These are phyloP conservation scores for Glossophaga mutica DNA, from an alignment of 2,797 vertebrate species.

Conservation along the genomic window DNA sequence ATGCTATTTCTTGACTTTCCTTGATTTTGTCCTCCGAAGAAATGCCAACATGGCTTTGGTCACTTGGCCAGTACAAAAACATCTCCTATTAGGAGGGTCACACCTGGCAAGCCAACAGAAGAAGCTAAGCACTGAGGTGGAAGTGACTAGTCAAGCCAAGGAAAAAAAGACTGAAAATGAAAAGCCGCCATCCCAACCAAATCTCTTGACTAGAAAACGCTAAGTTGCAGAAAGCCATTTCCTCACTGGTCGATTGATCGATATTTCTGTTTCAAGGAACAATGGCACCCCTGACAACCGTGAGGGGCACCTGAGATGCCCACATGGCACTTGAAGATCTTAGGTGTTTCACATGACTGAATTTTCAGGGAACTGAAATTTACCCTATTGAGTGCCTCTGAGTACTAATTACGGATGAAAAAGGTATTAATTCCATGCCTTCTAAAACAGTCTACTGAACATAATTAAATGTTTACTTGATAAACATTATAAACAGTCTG, in stretches of 20 bases:
- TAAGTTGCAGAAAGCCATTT: neutral
- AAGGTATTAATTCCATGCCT: constrained; percentile 26
- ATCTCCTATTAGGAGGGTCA: neutral
- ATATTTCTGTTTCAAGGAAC: neutral
- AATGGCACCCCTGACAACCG: neutral
- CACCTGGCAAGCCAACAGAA: neutral
- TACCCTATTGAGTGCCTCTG: neutral
- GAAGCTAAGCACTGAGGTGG: neutral
- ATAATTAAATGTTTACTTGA: constrained; percentile 43
- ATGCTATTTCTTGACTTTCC: constrained; percentile 2
- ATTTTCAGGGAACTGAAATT: constrained; percentile 39
- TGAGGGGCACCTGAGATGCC: neutral
- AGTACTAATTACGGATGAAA: constrained; percentile 35
- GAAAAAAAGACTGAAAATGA: neutral
- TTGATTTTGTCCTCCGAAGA: constrained; percentile 6
- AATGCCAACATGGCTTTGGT: neutral
- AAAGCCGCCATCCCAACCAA: neutral
- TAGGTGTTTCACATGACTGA: neutral
- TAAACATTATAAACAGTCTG: neutral
- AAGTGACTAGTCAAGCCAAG: neutral
- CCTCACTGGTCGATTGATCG: neutral
- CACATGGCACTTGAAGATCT: neutral
- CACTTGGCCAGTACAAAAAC: neutral
- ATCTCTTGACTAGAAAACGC: neutral
- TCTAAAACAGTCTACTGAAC: constrained; percentile 27